phyloP scores from a whole-genome alignment of 2,113 vertebrate species.

The Rhabdomys dilectus region DNA sequence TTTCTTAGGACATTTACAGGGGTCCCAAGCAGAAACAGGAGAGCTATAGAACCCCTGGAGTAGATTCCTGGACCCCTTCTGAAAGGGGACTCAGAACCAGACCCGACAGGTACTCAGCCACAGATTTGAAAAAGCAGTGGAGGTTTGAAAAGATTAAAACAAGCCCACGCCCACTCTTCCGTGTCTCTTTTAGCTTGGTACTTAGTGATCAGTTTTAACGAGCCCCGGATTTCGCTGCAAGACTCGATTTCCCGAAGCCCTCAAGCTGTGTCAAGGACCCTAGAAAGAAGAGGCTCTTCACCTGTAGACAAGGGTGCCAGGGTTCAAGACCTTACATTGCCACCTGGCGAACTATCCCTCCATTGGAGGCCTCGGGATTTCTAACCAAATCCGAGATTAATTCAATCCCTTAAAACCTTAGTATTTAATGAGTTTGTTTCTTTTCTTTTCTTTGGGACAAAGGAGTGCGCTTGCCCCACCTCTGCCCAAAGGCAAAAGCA shows the following conservation, averaged over 20 bases:
- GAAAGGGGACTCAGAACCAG: neutral
- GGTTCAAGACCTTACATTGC: neutral
- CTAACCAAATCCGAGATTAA: neutral
- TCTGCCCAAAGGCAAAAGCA: neutral
- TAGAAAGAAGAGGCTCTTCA: neutral
- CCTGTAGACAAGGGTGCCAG: neutral
- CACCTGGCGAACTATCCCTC: neutral
- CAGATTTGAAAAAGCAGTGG: neutral
- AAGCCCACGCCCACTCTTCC: neutral
- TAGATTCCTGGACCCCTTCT: neutral
- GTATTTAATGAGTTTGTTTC: neutral
- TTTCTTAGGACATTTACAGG: neutral
- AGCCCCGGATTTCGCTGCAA: neutral
- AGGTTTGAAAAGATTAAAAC: neutral
- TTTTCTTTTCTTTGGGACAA: neutral
- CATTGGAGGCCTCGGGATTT: neutral
- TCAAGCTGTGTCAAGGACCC: fast-evolving
- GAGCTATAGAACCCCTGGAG: fast-evolving
- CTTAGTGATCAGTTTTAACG: neutral
- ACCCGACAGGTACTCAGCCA: neutral
- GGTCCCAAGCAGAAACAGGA: neutral
- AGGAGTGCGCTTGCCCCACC: neutral
- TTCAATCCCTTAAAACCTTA: neutral
- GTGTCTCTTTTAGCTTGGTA: neutral
- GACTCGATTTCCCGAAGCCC: neutral